Conservation (phyloP, 1,140 invertebrate species). For the Aphelenchoides besseyi region DNA sequence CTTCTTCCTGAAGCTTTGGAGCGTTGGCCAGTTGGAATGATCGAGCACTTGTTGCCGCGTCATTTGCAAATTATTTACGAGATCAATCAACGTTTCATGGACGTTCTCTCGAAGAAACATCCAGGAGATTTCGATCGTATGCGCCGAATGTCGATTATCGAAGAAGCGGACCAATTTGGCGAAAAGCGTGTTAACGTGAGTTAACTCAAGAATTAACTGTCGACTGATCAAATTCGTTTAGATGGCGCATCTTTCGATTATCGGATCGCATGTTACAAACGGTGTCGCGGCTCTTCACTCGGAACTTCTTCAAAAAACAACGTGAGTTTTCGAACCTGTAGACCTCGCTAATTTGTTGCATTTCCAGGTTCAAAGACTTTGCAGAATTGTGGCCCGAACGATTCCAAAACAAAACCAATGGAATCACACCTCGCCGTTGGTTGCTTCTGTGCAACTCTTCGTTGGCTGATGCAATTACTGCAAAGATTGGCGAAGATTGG, state of each 20-base stretch:
- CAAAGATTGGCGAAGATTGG: constrained; percentile 97
- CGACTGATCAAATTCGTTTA: neutral
- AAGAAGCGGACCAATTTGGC: constrained; percentile 76
- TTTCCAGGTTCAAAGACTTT: constrained; percentile 81
- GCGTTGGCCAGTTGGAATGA: constrained; percentile 84
- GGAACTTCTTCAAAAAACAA: constrained; percentile 82
- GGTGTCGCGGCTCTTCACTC: constrained; percentile 96
- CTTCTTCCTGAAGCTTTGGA: constrained; percentile 96
- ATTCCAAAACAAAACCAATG: constrained; percentile 99
- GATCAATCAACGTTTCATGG: constrained; percentile 82
- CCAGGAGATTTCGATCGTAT: constrained; percentile 82
- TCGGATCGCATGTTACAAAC: constrained; percentile 94
- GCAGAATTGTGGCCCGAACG: constrained; percentile 89
- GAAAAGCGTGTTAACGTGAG: constrained; percentile 72
- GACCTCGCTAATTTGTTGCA: neutral
- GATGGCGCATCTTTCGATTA: constrained; percentile 67
- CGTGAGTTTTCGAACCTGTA: constrained; percentile 67
- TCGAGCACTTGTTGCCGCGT: constrained; percentile 83
- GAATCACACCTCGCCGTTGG: constrained; percentile 95
- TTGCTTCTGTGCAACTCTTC: constrained; percentile 89
- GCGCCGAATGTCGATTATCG: constrained; percentile 87
- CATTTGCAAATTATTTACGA: constrained; percentile 97
- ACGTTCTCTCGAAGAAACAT: constrained; percentile 74
- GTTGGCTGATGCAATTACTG: constrained; percentile 86
- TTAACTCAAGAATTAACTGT: neutral